Base-by-base conservation (phyloP, 2,113 vertebrate genomes). In the Notiomystis cincta region DNA sequence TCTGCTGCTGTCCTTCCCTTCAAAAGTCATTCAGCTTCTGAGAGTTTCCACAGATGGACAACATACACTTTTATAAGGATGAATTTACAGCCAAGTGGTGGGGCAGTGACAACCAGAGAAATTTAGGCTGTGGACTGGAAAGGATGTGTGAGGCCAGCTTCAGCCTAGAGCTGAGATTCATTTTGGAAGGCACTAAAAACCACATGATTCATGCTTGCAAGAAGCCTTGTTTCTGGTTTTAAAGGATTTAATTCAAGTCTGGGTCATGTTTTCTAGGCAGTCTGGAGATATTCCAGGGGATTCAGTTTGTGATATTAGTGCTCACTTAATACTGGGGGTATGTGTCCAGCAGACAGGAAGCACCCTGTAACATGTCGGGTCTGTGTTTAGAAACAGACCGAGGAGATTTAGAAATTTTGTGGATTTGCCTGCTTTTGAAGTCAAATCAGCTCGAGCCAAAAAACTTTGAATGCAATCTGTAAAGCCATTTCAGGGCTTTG, bases 371-470 rank as follows among this genome's bases (percentile, higher is more conserved):
- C 53, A 75, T 84, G 58, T 76, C 4, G 1, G 61, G 80, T 92
- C 86, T 96, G 91, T 89, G 94, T 96, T 96, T 96, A 89, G 89
- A 95, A 89, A 76, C 17, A 91, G 77, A 16, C 83, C 87, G 94
- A 87, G n/a, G 51, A 93, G 94, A 94, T 97, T 95, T 89, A 91
- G 87, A 95, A 93, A 82, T 79, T 91, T 78, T 23, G 44, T 61
- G 89, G 87, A 93, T 89, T 94, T 96, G 76, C 70, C 89, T 89
- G 83, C 73, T 72, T 96, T 97, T 96, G 94, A 96, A 97, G 93
- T 94, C 0, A 0, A 72, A 94, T 92, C 73, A 76, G 45, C 70
- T 69, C 3, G 28, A 96, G 89, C 93, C 95, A 95, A 94, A 95
- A 89, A 93, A 48, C 73, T 82, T 30, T 87, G 83, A 89, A 76